These are phyloP conservation scores for Entosphenus tridentatus DNA, from an alignment of 2,113 vertebrate species.

Conservation along the genomic window DNA sequence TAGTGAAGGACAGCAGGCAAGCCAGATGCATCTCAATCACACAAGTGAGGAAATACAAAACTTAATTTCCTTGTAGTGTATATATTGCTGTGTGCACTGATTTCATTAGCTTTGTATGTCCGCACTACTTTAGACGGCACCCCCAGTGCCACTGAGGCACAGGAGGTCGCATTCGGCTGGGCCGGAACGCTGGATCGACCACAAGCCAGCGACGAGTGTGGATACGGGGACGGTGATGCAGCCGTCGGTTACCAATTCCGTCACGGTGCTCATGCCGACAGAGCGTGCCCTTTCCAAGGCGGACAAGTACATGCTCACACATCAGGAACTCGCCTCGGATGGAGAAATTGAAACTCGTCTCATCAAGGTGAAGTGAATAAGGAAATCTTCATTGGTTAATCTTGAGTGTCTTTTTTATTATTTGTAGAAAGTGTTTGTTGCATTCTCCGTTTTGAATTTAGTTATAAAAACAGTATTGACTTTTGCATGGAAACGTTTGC, in stretches of 20 bases:
- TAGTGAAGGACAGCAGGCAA: neutral
- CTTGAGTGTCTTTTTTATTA: too few relatives aligned
- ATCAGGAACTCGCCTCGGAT: constrained; percentile 81
- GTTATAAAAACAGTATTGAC: too few relatives aligned
- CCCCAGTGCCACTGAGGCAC: constrained; percentile 35
- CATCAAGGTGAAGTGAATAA: constrained; percentile 46
- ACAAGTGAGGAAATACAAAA: neutral
- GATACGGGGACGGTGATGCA: constrained; percentile 69
- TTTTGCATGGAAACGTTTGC: too few relatives aligned
- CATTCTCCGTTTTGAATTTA: too few relatives aligned
- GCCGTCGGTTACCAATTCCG: constrained; percentile 51
- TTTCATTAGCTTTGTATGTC: neutral
- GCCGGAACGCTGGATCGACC: constrained; percentile 73
- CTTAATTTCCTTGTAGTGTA: neutral
- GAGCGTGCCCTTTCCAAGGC: constrained; percentile 68
- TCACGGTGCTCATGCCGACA: constrained; percentile 47
- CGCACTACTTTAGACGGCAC: constrained; percentile 21
- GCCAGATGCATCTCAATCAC: neutral
- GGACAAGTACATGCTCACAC: constrained; percentile 82
- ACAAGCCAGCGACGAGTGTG: constrained; percentile 49
- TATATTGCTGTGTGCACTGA: neutral
- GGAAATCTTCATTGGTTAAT: too few relatives aligned
- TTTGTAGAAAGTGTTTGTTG: too few relatives aligned
- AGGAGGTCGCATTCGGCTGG: constrained; percentile 58
- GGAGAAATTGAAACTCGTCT: constrained; percentile 78